These are phyloP conservation scores for Poeciliopsis paucimaculata DNA, from an alignment of 2,797 vertebrate genomes.

Conservation along the genomic window DNA sequence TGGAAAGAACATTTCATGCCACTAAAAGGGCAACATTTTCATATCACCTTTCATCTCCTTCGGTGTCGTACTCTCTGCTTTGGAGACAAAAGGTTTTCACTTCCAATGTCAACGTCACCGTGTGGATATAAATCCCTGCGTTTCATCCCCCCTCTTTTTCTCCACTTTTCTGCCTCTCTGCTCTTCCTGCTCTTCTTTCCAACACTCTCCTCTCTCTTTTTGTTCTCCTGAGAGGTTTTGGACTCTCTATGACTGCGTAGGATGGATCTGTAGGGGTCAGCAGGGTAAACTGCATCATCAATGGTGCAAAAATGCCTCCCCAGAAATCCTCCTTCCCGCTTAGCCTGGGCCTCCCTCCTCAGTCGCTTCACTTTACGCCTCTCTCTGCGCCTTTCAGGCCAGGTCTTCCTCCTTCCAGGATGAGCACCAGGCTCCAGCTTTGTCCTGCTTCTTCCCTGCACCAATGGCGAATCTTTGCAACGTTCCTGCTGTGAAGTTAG, in stretches of 20 bases:
- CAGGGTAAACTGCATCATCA: constrained; percentile 33
- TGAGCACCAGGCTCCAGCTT: constrained; percentile 41
- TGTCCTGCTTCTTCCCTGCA: constrained; percentile 41
- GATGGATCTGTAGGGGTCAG: constrained; percentile 22
- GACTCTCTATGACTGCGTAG: not conserved
- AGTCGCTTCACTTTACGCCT: constrained; percentile 68
- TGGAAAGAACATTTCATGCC: not conserved
- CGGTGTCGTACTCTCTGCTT: constrained; percentile 66
- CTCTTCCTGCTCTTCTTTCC: constrained; percentile 51
- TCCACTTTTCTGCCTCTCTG: constrained; percentile 61
- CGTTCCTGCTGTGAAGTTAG: constrained; percentile 34
- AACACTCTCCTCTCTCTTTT: constrained; percentile 33
- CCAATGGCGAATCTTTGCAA: constrained; percentile 33
- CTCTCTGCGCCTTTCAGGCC: constrained; percentile 67
- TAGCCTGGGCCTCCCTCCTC: constrained; percentile 67
- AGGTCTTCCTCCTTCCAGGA: constrained; percentile 54
- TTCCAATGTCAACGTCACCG: constrained; percentile 24
- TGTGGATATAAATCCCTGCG: constrained; percentile 50
- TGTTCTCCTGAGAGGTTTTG: constrained; percentile 32
- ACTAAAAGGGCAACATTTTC: not conserved
- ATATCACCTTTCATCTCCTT: constrained; percentile 41
- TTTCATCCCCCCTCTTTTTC: constrained; percentile 62
- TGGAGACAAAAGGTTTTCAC: constrained; percentile 57
- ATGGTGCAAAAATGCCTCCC: not conserved
- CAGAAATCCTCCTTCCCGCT: constrained; percentile 50